phyloP scores from a whole-genome alignment of 2,113 vertebrate species.

The Athene cunicularia region DNA sequence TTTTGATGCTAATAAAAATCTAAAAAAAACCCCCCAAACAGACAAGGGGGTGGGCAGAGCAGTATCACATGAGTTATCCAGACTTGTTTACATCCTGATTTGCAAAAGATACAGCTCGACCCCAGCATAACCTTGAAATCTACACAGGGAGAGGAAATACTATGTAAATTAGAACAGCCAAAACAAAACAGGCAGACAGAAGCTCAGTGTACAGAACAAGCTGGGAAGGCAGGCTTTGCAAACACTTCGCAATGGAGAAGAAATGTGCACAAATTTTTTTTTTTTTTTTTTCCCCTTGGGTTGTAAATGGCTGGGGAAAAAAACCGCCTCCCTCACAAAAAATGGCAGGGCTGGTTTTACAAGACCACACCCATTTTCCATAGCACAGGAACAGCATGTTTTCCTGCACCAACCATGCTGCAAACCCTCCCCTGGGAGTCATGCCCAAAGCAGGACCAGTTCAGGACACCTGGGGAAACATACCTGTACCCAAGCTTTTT shows the following conservation, averaged over 20 bases:
- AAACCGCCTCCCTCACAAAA: accelerated
- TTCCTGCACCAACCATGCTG: too few species aligned
- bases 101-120: conserved; percentile 49
- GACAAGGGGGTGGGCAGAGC: not conserved
- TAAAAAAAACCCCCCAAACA: not conserved
- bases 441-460: accelerated
- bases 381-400: not conserved
- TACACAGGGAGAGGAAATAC: conserved; percentile 51
- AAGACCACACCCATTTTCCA: not conserved
- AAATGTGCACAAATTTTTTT: not conserved
- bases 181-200: conserved; percentile 35
- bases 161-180: conserved; percentile 52
- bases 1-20: conserved; percentile 38
- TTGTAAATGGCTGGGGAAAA: not conserved
- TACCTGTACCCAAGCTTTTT: not conserved
- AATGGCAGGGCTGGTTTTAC: not conserved
- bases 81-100: conserved; percentile 67
- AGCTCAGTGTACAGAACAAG: not conserved
- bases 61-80: conserved; percentile 2
- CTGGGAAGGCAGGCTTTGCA: not conserved
- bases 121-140: conserved; percentile 33
- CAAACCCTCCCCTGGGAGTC: not conserved
- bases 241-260: not conserved
- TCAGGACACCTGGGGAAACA: accelerated
- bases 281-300: not conserved